phyloP scores from a whole-genome alignment of 2,888 invertebrate species.

The Nomada fucata region DNA sequence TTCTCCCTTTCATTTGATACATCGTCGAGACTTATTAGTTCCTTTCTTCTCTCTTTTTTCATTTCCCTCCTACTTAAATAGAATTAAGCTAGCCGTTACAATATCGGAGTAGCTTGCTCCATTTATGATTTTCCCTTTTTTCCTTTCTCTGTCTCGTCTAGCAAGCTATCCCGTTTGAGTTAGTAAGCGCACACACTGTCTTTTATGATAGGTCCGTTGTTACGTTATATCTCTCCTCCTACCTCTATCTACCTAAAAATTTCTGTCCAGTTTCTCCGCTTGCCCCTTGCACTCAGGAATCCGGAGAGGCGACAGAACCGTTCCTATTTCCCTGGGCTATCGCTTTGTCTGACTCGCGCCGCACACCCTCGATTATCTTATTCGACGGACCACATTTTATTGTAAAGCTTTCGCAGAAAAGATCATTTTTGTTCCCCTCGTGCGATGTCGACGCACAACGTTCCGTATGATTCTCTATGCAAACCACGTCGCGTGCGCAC shows the following conservation, averaged over 20 bases:
- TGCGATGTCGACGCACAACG: constrained; percentile 6
- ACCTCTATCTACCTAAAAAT: constrained; percentile 49
- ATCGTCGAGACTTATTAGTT: constrained; percentile 46
- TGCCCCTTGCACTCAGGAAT: constrained; percentile 44
- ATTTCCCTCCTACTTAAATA: constrained; percentile 69
- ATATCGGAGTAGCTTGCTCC: constrained; percentile 57
- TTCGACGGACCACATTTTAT: background rate
- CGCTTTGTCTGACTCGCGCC: background rate
- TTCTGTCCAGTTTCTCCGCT: constrained; percentile 40
- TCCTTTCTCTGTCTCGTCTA: background rate
- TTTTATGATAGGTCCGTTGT: constrained; percentile 80
- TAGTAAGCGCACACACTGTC: constrained; percentile 83
- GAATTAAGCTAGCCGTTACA: constrained; percentile 74
- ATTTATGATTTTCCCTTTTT: background rate
- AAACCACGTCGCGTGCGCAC: background rate
- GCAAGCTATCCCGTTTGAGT: constrained; percentile 65
- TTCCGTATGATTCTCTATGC: background rate
- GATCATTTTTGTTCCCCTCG: constrained; percentile 48
- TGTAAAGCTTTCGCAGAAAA: constrained; percentile 50
- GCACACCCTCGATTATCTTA: background rate
- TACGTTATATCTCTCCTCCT: constrained; percentile 64
- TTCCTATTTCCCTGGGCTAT: no score
- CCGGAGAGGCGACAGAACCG: constrained; percentile 25
- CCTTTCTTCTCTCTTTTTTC: constrained; percentile 6
- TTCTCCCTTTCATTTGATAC: constrained; percentile 68